Evolutionary conservation across 2,888 invertebrate species (phyloP), one percentile per base, ranked within the genome.

Genomic region (Melieria crassipennis): DNA sequence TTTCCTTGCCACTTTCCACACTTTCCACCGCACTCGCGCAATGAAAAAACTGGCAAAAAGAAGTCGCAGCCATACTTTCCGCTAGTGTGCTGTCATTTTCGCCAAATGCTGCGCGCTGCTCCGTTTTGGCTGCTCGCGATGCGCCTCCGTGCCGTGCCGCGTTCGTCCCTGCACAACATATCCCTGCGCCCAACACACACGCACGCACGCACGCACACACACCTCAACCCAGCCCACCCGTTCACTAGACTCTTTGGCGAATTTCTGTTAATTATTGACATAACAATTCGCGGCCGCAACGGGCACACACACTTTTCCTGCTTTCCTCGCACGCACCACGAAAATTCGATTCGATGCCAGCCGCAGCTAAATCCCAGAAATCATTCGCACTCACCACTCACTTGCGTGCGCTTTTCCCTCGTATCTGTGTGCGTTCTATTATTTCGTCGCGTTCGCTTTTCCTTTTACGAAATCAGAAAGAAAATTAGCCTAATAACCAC

Each of bases 261-360:
- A 45, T 71, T 65, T 61, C 71, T 69, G 69, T 72, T 74, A 75
- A 75, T 75, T 77, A 77, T 76, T 77, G 75, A 73, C 70, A 75
- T 73, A 75, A 75, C 70, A 74, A 71, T 75, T 63, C 68, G 42
- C 58, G 70, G 46, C 52, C 61, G 60, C 65, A 43, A 60, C 64
- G 50, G 45, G 43, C 57, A 67, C 63, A 57, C 48, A 60, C 55
- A 46, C 47, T 55, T 30, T 66, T 58, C 11, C 65, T 42, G 16
- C 5, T 65, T 56, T 46, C 11, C 56, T 60, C 57, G 42, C 45
- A 42, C 43, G 16, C 47, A n/a, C 57, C 7, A 69, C 6, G 47
- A 48, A 58, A 62, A n/a, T 45, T 62, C 5, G 9, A 55, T 45
- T 62, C 7, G n/a, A 13, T 65, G 5, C 11, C 42, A 58, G 6